These are phyloP conservation scores for Scaptomyza polygonia DNA, from an alignment of 2,888 invertebrate species.

Conservation along the genomic window DNA sequence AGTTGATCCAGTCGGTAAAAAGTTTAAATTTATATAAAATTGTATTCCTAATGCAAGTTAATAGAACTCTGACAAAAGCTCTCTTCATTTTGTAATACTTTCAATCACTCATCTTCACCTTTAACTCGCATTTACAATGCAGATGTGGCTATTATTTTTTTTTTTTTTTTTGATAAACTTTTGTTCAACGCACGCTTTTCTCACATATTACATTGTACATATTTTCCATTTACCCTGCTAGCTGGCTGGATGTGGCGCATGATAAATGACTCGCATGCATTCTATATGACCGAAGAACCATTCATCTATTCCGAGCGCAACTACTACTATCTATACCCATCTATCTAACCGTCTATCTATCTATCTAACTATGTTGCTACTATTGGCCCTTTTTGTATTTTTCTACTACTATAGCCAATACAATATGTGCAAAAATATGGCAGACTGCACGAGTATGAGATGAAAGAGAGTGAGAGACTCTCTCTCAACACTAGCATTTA, in stretches of 20 bases:
- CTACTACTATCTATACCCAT: conserved; percentile 41
- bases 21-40: no score
- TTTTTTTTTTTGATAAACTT: neutral
- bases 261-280: conserved; percentile 56
- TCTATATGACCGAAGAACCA: conserved; percentile 47
- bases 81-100: neutral
- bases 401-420: conserved; percentile 26
- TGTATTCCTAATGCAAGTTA: neutral
- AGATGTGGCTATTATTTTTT: neutral
- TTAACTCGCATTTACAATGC: conserved; percentile 3
- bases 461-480: no score
- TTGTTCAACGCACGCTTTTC: conserved; percentile 7
- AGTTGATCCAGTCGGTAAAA: no score
- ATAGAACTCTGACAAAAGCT: neutral
- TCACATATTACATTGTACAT: neutral
- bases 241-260: conserved; percentile 23
- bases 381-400: conserved; percentile 19
- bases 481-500: neutral
- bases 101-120: neutral
- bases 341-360: conserved; percentile 35
- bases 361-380: conserved; percentile 38
- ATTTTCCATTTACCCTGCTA: neutral
- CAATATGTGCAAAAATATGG: conserved; percentile 42
- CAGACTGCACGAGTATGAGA: conserved; percentile 14
- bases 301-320: conserved; percentile 36